These are phyloP conservation scores for Puntigrus tetrazona DNA, from an alignment of 2,113 vertebrate species.

Conservation along the genomic window DNA sequence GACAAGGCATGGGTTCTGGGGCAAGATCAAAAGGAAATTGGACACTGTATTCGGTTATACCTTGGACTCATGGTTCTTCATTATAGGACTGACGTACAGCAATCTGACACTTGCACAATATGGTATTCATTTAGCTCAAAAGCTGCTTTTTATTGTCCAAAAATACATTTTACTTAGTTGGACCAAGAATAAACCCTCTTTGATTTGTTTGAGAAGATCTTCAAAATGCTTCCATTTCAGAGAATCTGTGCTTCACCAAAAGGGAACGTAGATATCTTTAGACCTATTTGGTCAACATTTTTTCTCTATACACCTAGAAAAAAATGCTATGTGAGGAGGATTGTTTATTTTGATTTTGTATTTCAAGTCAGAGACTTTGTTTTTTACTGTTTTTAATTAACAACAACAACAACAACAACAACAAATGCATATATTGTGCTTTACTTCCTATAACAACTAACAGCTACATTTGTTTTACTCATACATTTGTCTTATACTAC, in stretches of 20 bases:
- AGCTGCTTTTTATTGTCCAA: background rate
- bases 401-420: background rate
- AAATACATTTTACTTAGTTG: background rate
- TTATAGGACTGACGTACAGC: background rate
- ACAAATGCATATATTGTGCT: constrained; percentile 1
- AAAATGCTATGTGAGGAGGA: background rate
- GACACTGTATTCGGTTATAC: constrained; percentile 3
- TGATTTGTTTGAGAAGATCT: background rate
- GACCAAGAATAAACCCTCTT: background rate
- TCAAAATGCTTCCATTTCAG: background rate
- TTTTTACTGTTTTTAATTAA: background rate
- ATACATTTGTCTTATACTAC: background rate
- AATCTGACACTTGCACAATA: background rate
- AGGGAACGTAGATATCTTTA: background rate
- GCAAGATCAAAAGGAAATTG: background rate
- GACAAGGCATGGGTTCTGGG: background rate
- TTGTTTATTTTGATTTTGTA: background rate
- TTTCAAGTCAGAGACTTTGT: background rate
- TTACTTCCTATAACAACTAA: background rate
- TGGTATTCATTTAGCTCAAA: background rate
- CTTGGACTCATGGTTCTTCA: background rate
- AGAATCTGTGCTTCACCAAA: background rate
- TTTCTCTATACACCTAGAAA: background rate
- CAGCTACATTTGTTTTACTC: background rate
- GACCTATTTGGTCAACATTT: background rate